Evolutionary conservation across 2,113 vertebrate genomes (phyloP).

Genomic region (Tetrao urogallus): DNA sequence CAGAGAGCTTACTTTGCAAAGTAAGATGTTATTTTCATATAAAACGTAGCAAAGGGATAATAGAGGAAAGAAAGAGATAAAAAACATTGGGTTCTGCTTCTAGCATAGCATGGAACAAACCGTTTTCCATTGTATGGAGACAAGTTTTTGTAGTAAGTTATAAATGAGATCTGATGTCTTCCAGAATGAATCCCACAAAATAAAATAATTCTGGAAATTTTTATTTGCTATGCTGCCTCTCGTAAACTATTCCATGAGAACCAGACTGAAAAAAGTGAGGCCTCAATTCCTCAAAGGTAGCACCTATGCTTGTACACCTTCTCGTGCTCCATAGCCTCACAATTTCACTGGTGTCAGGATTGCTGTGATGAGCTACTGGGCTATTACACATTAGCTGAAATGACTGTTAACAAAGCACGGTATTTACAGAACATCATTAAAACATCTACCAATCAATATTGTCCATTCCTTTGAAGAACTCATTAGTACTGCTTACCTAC

Average conservation of each 20-base stretch:
- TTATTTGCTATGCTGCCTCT: background rate
- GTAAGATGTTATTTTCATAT: background rate
- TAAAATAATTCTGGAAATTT: background rate
- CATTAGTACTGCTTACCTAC: constrained; percentile 46
- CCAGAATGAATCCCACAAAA: background rate
- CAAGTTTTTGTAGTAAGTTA: background rate
- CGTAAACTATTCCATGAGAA: background rate
- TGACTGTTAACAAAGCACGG: background rate
- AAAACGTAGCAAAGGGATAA: background rate
- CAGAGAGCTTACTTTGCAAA: background rate
- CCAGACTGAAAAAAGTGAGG: background rate
- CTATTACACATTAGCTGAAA: background rate
- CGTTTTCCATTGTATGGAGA: background rate
- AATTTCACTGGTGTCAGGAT: background rate
- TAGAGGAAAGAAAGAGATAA: background rate
- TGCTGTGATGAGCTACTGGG: background rate
- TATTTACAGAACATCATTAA: constrained; percentile 20
- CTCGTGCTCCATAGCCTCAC: background rate
- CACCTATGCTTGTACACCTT: background rate
- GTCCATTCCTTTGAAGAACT: constrained; percentile 48
- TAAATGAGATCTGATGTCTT: background rate
- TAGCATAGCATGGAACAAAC: background rate
- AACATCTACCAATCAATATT: constrained; percentile 24
- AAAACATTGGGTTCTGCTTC: background rate
- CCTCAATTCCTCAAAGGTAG: background rate